phyloP scores from a whole-genome alignment of 2,113 vertebrate species.

The Forbesichthys papilliferus region DNA sequence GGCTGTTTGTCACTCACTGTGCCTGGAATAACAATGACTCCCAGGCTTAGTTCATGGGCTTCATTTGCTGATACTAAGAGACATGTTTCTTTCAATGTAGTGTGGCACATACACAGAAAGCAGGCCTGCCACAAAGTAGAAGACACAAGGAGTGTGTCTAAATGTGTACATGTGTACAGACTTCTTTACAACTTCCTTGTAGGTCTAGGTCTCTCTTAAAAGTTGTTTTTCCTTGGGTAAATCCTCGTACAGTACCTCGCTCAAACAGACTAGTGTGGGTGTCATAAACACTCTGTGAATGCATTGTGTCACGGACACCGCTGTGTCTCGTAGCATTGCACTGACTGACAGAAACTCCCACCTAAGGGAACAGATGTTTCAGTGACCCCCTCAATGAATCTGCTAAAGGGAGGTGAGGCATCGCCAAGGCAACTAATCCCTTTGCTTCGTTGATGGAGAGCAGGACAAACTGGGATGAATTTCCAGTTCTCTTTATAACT shows the following conservation, averaged over 20 bases:
- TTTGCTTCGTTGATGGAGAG: conserved; percentile 10
- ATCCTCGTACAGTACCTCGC: neutral
- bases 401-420: neutral
- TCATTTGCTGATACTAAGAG: conserved; percentile 24
- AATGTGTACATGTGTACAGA: neutral
- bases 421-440: neutral
- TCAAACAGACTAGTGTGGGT: neutral
- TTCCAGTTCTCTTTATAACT: conserved; percentile 9
- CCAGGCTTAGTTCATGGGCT: conserved; percentile 8
- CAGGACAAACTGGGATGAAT: conserved; percentile 25
- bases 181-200: neutral
- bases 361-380: conserved; percentile 14
- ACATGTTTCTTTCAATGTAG: conserved; percentile 14
- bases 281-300: neutral
- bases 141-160: neutral
- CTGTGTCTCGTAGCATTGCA: no score
- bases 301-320: no score
- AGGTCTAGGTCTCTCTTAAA: neutral
- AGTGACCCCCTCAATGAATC: conserved; percentile 1
- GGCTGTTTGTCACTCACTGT: conserved; percentile 55
- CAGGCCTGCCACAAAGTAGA: neutral
- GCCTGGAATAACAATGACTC: conserved; percentile 57
- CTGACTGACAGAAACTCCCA: neutral
- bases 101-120: neutral
- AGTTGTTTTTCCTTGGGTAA: neutral